Conservation (phyloP, 2,888 invertebrate species). For the Iphiclides podalirius region DNA sequence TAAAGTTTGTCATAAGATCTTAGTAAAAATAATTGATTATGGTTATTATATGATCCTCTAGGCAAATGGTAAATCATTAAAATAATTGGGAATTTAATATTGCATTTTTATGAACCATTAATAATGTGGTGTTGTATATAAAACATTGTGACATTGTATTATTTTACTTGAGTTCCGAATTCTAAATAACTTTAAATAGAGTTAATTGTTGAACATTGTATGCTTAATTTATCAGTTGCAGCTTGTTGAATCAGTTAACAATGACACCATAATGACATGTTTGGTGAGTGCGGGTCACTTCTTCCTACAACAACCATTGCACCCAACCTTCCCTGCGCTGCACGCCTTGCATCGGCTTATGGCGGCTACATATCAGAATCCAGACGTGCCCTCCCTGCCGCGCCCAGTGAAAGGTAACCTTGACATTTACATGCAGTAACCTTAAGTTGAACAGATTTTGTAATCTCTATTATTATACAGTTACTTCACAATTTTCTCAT, state of each 20-base stretch:
- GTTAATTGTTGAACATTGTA: conserved; percentile 36
- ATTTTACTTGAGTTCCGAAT: too few species aligned
- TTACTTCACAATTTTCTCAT: neutral
- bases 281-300: conserved; percentile 93
- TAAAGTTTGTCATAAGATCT: too few species aligned
- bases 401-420: conserved; percentile 86
- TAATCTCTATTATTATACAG: neutral
- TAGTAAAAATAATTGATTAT: too few species aligned
- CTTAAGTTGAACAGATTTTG: neutral
- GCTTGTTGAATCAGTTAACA: conserved; percentile 94
- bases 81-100: too few species aligned
- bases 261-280: conserved; percentile 94
- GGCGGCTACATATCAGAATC: conserved; percentile 88
- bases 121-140: too few species aligned
- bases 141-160: too few species aligned
- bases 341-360: conserved; percentile 90
- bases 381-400: conserved; percentile 89
- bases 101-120: too few species aligned
- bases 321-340: conserved; percentile 94
- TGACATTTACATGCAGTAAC: conserved; percentile 6
- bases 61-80: too few species aligned
- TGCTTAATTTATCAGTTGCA: conserved; percentile 74
- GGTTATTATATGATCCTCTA: too few species aligned
- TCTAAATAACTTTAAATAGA: neutral
- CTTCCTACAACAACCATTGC: conserved; percentile 97